These are phyloP conservation scores for Porites cylindrica DNA, from an alignment of 92 coral and sea anemone species.

Conservation along the genomic window DNA sequence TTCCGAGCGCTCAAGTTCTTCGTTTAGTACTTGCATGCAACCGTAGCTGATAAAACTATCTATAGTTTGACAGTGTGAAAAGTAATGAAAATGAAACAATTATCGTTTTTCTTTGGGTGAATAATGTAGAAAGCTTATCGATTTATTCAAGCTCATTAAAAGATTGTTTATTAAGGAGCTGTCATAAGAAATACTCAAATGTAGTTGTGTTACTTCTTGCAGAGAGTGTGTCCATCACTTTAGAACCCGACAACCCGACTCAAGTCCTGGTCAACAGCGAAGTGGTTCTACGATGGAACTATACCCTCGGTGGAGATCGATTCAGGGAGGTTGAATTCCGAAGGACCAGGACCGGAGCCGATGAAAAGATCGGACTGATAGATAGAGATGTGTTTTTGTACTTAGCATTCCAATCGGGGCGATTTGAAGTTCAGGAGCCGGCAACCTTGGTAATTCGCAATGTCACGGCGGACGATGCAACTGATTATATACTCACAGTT, in stretches of 20 bases:
- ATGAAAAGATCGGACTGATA: not conserved
- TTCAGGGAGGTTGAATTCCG: slow-evolving; percentile 1
- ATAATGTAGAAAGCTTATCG: too few species aligned
- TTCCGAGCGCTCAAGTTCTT: too few species aligned
- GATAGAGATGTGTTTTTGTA: too few species aligned
- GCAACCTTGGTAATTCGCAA: slow-evolving; percentile 10
- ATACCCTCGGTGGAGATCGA: not conserved
- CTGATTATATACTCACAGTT: not conserved
- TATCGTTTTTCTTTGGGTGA: not conserved
- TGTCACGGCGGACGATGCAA: slow-evolving; percentile 7
- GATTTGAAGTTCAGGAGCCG: not conserved
- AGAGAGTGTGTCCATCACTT: not conserved
- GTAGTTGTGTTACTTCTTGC: not conserved
- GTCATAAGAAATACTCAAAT: not conserved
- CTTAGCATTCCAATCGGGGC: not conserved
- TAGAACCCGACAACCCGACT: not conserved
- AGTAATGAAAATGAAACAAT: not conserved
- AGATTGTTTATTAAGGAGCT: too few species aligned
- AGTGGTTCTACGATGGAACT: not conserved
- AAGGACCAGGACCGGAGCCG: not conserved
- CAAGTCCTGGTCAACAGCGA: not conserved
- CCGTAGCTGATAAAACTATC: not conserved
- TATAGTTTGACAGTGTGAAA: not conserved
- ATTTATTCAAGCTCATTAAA: too few species aligned
- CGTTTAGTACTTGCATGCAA: too few species aligned